Base-by-base conservation (phyloP, 2,113 vertebrate species). In the Apteryx owenii region DNA sequence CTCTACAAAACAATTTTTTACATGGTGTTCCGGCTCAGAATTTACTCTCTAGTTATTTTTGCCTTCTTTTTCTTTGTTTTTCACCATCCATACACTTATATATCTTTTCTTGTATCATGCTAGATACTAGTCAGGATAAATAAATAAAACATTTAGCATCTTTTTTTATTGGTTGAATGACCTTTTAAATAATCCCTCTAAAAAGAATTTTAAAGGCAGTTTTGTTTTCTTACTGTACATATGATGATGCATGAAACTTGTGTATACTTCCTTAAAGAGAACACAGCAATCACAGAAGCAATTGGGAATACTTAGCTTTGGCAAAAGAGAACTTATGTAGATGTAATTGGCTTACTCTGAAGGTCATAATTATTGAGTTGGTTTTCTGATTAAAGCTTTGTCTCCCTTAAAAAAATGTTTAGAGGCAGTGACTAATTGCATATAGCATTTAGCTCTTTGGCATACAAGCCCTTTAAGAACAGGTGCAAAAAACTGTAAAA, bases 281-380 rank as follows among this genome's bases (percentile, higher is more conserved):
- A 25, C 68, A 61, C 12, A 62, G 50, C 76, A 75, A 82, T 72
- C 51, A 31, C 1, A 2, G 72, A 85, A 80, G 26, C 90, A 50
- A 36, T 31, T 1, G 50, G 79, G 72, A 93, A 42, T 75, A 86
- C 76, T 92, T 94, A 78, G 46, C 73, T 60, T 7, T 50, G 85
- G 64, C 46, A 58, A 46, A 92, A 79, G 46, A 54, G 46, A 85
- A 83, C 93, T 90, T 83, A 70, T 66, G 40, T 94, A 42, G 33
- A 46, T 79, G 1, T 44, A 77, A 90, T 61, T 83, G 66, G 72
- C 68, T 81, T 95, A 58, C 66, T 94, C 53, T 90, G 92, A 90
- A 92, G 82, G 80, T 96, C 82, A 86, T 90, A 95, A 94, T 95
- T 88, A 96, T 65, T 89, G 80, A 81, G 17, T 58, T 48, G 85